phyloP scores from a whole-genome alignment of 2,113 vertebrate genomes.

The Callopanchax toddi region DNA sequence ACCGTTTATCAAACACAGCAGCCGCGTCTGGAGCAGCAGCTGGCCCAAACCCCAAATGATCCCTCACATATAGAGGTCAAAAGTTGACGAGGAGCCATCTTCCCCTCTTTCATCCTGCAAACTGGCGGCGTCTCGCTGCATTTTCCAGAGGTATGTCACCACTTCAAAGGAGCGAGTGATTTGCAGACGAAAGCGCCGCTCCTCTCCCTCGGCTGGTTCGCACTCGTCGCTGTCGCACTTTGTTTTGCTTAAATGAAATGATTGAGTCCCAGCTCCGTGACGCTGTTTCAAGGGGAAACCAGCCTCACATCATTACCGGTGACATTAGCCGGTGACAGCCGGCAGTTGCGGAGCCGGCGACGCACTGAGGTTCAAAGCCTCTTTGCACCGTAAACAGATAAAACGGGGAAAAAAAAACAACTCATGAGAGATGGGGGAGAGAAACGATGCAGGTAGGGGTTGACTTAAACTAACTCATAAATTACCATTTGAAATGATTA shows the following conservation, averaged over 20 bases:
- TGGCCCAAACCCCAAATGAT: conserved; percentile 56
- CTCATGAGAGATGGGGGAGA: not conserved
- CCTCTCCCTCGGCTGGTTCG: conserved; percentile 38
- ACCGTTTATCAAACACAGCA: conserved; percentile 41
- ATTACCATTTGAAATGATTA: not conserved
- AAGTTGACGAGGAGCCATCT: conserved; percentile 63
- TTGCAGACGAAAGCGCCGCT: conserved; percentile 56
- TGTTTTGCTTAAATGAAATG: conserved; percentile 70
- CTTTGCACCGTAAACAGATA: conserved; percentile 46
- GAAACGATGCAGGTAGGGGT: conserved; percentile 1
- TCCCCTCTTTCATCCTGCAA: conserved; percentile 56
- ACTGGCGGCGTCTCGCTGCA: conserved; percentile 35
- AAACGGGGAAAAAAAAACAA: conserved; percentile 43
- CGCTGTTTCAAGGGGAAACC: conserved; percentile 42
- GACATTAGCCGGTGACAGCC: conserved; percentile 73
- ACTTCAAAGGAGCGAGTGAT: conserved; percentile 67
- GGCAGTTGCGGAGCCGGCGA: conserved; percentile 33
- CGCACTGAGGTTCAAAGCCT: conserved; percentile 61
- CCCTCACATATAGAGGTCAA: conserved; percentile 59
- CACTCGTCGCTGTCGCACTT: conserved; percentile 67
- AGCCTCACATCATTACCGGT: conserved; percentile 64
- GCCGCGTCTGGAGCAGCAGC: conserved; percentile 54
- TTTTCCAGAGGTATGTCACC: conserved; percentile 59
- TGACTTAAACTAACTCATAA: not conserved
- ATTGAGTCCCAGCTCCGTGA: conserved; percentile 59